phyloP scores from a whole-genome alignment of 2,797 vertebrate genomes.

The Lemur catta region DNA sequence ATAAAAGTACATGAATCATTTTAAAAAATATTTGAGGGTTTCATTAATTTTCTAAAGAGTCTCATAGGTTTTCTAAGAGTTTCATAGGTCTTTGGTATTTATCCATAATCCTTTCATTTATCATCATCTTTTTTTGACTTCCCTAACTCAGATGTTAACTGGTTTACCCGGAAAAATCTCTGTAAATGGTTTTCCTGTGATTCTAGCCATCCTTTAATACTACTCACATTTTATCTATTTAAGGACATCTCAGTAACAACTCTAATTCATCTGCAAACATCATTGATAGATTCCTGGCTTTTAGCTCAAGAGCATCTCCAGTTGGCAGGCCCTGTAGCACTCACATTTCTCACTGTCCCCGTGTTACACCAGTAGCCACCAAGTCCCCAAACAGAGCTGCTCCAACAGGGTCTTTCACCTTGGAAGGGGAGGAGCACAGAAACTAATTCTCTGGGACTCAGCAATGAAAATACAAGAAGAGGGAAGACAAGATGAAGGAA shows the following conservation, averaged over 20 bases:
- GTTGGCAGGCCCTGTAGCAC: neutral
- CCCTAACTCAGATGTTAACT: neutral
- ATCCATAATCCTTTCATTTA: neutral
- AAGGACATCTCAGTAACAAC: neutral
- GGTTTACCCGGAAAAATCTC: neutral
- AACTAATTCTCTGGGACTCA: neutral
- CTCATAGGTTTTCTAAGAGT: neutral
- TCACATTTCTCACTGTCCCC: neutral
- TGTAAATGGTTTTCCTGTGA: neutral
- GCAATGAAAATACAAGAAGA: neutral
- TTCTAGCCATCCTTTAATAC: neutral
- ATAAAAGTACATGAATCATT: neutral
- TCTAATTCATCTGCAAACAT: neutral
- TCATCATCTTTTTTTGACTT: neutral
- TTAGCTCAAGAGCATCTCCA: neutral
- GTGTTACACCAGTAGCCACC: neutral
- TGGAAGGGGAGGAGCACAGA: neutral
- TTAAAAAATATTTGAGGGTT: neutral
- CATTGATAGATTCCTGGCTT: neutral
- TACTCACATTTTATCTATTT: neutral
- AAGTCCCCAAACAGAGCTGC: neutral
- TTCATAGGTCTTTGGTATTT: neutral
- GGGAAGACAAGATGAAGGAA: neutral
- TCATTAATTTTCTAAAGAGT: slow-evolving; percentile 5
- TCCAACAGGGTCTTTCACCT: neutral